These are phyloP conservation scores for Lophius americanus DNA, from an alignment of 2,797 vertebrate genomes.

Conservation along the genomic window DNA sequence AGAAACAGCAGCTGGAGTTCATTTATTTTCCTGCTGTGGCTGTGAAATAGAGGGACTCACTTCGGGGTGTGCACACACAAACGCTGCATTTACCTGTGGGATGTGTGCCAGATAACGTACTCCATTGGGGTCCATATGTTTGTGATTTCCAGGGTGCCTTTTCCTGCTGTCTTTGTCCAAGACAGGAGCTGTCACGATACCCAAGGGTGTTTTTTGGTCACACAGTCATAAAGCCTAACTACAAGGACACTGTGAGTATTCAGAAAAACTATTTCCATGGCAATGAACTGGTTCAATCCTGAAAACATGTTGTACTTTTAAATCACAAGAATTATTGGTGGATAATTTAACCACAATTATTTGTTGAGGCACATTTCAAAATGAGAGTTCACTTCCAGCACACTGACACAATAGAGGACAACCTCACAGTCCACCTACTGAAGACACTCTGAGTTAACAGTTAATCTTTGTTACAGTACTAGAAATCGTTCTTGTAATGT, in stretches of 20 bases:
- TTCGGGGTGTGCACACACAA: slow-evolving; percentile 6
- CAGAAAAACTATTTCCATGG: slow-evolving; percentile 82
- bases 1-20: slow-evolving; percentile 69
- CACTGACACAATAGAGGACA: neutral
- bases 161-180: slow-evolving; percentile 67
- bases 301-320: no score
- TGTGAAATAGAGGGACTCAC: slow-evolving; percentile 48
- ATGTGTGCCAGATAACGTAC: slow-evolving; percentile 29
- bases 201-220: slow-evolving; percentile 87
- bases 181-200: slow-evolving; percentile 86
- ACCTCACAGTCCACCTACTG: no score
- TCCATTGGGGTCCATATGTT: slow-evolving; percentile 25
- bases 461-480: no score
- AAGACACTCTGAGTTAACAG: no score
- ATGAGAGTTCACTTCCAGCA: neutral
- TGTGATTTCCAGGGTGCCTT: slow-evolving; percentile 32
- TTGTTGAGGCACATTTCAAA: neutral
- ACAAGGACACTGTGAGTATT: slow-evolving; percentile 88
- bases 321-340: neutral
- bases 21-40: slow-evolving; percentile 68
- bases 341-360: neutral
- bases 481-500: neutral
- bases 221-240: slow-evolving; percentile 85
- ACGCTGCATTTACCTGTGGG: slow-evolving; percentile 17
- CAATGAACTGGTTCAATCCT: slow-evolving; percentile 74